Evolutionary conservation across 2,888 invertebrate genomes (phyloP).

Genomic region (Megalurothrips usitatus): DNA sequence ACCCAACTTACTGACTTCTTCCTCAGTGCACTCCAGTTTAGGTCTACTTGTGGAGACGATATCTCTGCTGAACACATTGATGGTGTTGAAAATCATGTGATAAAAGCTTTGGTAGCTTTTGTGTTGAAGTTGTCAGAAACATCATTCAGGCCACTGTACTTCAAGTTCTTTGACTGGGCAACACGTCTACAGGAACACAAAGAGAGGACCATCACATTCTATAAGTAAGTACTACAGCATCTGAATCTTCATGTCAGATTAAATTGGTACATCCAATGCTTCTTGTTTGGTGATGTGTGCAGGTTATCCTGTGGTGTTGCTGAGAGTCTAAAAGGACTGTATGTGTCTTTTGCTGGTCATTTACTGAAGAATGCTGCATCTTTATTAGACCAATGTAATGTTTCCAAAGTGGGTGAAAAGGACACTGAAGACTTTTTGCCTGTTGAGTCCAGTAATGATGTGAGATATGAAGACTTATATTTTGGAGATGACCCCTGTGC

Average conservation of each 20-base stretch:
- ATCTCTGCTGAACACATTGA: constrained; percentile 48
- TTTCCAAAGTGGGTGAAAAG: constrained; percentile 49
- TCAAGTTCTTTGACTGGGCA: constrained; percentile 85
- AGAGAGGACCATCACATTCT: constrained; percentile 74
- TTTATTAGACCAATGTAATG: constrained; percentile 66
- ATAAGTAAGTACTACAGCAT: constrained; percentile 52
- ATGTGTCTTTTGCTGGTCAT: constrained; percentile 83
- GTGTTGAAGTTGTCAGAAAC: constrained; percentile 85
- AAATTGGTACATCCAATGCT: background rate
- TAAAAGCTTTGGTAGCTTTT: constrained; percentile 71
- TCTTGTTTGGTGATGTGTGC: constrained; percentile 41
- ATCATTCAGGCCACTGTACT: constrained; percentile 82
- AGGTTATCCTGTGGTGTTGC: constrained; percentile 73
- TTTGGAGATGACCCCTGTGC: constrained; percentile 46
- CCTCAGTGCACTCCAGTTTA: constrained; percentile 63
- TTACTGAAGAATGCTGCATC: constrained; percentile 76
- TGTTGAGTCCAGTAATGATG: background rate
- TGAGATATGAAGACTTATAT: constrained; percentile 43
- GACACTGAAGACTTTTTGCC: constrained; percentile 4
- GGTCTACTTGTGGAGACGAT: constrained; percentile 50
- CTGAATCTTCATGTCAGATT: constrained; percentile 27
- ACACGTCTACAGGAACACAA: constrained; percentile 56
- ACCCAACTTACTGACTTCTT: constrained; percentile 70
- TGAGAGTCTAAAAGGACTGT: constrained; percentile 76
- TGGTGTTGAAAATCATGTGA: constrained; percentile 66